Evolutionary conservation across 2,797 vertebrate species (phyloP).

Genomic region (Microctenopoma steveboyesi): DNA sequence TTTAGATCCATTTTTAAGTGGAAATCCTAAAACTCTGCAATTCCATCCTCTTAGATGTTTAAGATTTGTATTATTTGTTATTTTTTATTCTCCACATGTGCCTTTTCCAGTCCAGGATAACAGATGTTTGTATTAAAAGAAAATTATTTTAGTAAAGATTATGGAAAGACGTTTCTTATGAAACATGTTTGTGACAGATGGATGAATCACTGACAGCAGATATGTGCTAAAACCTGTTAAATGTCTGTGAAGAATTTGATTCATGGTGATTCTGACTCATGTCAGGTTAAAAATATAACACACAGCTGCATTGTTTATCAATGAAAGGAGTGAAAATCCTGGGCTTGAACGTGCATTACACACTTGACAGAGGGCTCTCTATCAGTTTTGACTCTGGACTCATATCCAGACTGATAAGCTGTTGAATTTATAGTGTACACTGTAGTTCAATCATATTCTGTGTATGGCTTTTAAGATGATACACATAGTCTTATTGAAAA

Average conservation of each 20-base stretch:
- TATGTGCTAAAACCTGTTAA: slow-evolving; percentile 36
- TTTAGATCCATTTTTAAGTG: neutral
- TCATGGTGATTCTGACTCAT: slow-evolving; percentile 35
- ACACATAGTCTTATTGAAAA: slow-evolving; percentile 23
- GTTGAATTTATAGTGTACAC: slow-evolving; percentile 36
- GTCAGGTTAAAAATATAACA: slow-evolving; percentile 4
- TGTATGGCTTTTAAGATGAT: slow-evolving; percentile 52
- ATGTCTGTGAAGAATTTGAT: slow-evolving; percentile 16
- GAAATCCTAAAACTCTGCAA: neutral
- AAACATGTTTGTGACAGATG: slow-evolving; percentile 15
- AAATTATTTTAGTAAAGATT: slow-evolving; percentile 12
- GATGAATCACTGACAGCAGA: slow-evolving; percentile 29
- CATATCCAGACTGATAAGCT: slow-evolving; percentile 65
- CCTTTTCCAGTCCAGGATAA: slow-evolving; percentile 76
- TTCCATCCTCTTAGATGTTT: neutral
- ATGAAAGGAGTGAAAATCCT: slow-evolving; percentile 59
- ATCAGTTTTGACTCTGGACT: slow-evolving; percentile 71
- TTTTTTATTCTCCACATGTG: slow-evolving; percentile 60
- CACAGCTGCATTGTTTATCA: slow-evolving; percentile 9
- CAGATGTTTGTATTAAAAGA: slow-evolving; percentile 5
- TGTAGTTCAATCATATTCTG: slow-evolving; percentile 43
- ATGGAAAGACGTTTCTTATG: neutral
- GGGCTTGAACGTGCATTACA: slow-evolving; percentile 79
- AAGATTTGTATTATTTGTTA: neutral
- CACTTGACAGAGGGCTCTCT: slow-evolving; percentile 83